Percentiles rank a stretch among this genome's conserved stretches.
phyloP scores from a whole-genome alignment of 2,888 invertebrate species.

The Habrosyne pyritoides region DNA sequence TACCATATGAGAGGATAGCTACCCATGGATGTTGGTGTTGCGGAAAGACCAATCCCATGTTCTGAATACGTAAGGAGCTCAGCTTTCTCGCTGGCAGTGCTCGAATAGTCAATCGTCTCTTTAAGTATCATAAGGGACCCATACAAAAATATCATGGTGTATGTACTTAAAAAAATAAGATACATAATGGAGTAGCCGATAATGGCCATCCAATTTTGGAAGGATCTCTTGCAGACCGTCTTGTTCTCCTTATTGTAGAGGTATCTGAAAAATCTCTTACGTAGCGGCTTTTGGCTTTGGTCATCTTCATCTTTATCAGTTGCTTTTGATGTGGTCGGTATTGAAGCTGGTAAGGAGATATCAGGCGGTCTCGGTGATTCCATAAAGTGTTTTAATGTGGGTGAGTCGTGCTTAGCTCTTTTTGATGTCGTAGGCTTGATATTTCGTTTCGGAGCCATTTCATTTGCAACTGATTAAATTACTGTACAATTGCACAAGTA shows the following conservation, averaged over 20 bases:
- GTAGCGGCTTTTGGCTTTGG: slow-evolving; percentile 16
- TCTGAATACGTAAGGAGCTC: slow-evolving; percentile 46
- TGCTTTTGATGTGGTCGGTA: background rate
- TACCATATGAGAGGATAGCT: slow-evolving; percentile 65
- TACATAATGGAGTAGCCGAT: slow-evolving; percentile 58
- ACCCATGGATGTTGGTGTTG: slow-evolving; percentile 56
- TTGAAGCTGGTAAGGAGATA: background rate
- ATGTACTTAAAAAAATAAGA: slow-evolving; percentile 58
- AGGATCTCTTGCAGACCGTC: slow-evolving; percentile 53
- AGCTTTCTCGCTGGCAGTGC: slow-evolving; percentile 28
- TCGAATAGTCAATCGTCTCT: slow-evolving; percentile 30
- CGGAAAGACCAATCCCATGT: slow-evolving; percentile 63
- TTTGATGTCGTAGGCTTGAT: background rate
- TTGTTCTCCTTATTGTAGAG: slow-evolving; percentile 52
- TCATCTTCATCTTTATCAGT: background rate
- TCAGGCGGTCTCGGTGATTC: background rate
- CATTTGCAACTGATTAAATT: background rate
- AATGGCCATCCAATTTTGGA: slow-evolving; percentile 59
- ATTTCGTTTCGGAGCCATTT: slow-evolving; percentile 6
- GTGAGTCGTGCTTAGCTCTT: background rate
- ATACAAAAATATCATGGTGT: slow-evolving; percentile 56
- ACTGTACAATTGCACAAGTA: background rate
- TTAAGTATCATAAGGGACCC: slow-evolving; percentile 49
- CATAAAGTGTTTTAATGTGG: background rate
- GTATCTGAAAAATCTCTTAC: slow-evolving; percentile 32